These are phyloP conservation scores for Ectobius pallidus DNA, from an alignment of 2,888 invertebrate genomes.

Conservation along the genomic window DNA sequence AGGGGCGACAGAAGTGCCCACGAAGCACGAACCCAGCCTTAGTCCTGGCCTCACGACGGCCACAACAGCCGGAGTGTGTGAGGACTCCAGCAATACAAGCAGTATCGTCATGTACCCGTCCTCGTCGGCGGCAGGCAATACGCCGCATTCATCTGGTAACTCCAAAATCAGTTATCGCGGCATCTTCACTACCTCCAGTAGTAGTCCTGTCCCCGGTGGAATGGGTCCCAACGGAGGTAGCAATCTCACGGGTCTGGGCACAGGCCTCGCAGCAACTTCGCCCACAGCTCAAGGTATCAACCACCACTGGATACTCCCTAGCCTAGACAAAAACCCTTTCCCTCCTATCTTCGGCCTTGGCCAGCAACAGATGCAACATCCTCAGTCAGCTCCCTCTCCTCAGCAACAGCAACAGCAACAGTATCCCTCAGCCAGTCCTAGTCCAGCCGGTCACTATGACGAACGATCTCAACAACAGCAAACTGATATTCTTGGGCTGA, in stretches of 20 bases:
- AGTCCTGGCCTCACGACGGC: slow-evolving; percentile 62
- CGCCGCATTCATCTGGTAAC: slow-evolving; percentile 50
- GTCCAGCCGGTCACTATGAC: slow-evolving; percentile 62
- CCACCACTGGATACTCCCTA: slow-evolving; percentile 77
- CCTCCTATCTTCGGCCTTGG: slow-evolving; percentile 69
- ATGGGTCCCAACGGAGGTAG: slow-evolving; percentile 59
- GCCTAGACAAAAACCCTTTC: slow-evolving; percentile 68
- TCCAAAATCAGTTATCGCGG: slow-evolving; percentile 64
- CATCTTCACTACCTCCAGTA: slow-evolving; percentile 66
- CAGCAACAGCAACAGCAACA: slow-evolving; percentile 53
- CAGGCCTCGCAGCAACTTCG: slow-evolving; percentile 60
- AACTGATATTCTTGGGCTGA: slow-evolving; percentile 64
- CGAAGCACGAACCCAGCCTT: slow-evolving; percentile 65
- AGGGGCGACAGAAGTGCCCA: slow-evolving; percentile 51
- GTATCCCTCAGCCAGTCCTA: slow-evolving; percentile 55
- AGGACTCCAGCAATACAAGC: slow-evolving; percentile 75
- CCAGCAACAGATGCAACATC: slow-evolving; percentile 61
- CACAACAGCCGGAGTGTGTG: slow-evolving; percentile 67
- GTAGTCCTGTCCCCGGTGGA: slow-evolving; percentile 53
- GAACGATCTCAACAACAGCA: slow-evolving; percentile 66
- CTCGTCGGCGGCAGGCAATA: slow-evolving; percentile 47
- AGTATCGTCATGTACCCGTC: slow-evolving; percentile 66
- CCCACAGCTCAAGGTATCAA: slow-evolving; percentile 64
- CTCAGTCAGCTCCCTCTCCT: slow-evolving; percentile 43
- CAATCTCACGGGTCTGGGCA: slow-evolving; percentile 72